Evolutionary conservation across 2,888 invertebrate species (phyloP), one percentile per base, ranked within the genome.

Genomic region (Agriopis leucophaearia): DNA sequence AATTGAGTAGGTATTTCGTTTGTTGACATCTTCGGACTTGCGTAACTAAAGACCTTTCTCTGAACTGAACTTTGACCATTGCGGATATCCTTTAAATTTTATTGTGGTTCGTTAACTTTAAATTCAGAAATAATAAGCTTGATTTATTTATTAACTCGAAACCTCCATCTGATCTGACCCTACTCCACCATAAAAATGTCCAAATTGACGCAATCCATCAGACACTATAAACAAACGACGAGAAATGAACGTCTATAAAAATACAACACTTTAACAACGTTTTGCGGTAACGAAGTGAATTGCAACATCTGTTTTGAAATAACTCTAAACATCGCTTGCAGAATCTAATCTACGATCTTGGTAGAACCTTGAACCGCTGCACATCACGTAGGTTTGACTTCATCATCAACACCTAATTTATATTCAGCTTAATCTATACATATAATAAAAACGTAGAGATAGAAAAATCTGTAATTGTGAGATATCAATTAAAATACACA

Each of bases 261-360:
- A 63, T 27, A 27, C 56, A 63, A 48, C 63, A 55, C 35, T 55
- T 62, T 66, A 60, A 62, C 44, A 58, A 61, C 52, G 42, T 47
- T 62, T 66, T 58, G 52, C 47, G 51, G 27, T 57, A 66, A 63
- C 58, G 62, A 59, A 63, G 54, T 48, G 44, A 52, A 45, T 75
- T 71, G 69, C 75, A 66, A 72, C 70, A 73, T 63, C 54, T 55
- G 57, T 73, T 72, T 68, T 66, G 69, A 64, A 73, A 73, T 55
- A 62, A 64, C 45, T 61, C 60, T 12, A 65, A 66, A 68, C 66
- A 65, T 66, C 63, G 65, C 69, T 68, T 64, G 63, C 58, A 58
- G 63, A 68, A 67, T 69, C 40, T 69, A 71, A 77, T 78, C 74
- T 78, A 73, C 72, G 71, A 80, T 76, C 70, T 74, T 55, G 47